phyloP scores from a whole-genome alignment of 1,140 invertebrate genomes.

The Drosophila arawakana region DNA sequence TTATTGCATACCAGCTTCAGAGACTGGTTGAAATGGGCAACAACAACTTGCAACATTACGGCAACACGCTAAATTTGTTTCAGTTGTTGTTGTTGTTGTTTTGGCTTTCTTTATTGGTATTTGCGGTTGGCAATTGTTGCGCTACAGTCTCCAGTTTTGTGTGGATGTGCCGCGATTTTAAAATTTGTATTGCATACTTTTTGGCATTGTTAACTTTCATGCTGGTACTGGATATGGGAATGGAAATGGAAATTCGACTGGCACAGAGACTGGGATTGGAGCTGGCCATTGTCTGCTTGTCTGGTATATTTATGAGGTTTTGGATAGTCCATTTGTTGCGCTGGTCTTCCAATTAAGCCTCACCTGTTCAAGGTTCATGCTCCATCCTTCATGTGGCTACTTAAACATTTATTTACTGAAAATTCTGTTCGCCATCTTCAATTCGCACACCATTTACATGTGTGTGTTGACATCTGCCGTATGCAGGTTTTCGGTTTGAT shows the following conservation, averaged over 20 bases:
- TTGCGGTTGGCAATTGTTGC: conserved; percentile 69
- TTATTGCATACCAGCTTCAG: conserved; percentile 70
- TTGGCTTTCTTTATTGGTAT: conserved; percentile 56
- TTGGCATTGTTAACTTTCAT: conserved; percentile 49
- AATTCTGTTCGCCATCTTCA: not conserved
- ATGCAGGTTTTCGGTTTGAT: conserved; percentile 30
- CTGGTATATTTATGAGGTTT: conserved; percentile 49
- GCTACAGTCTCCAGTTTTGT: conserved; percentile 28
- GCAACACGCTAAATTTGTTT: conserved; percentile 48
- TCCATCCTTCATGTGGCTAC: conserved; percentile 24
- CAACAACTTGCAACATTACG: conserved; percentile 52
- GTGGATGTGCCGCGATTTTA: conserved; percentile 32
- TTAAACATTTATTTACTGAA: conserved; percentile 43
- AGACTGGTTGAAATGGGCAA: conserved; percentile 46
- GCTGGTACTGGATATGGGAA: not conserved
- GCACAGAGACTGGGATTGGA: conserved; percentile 5
- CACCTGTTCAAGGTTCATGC: conserved; percentile 43
- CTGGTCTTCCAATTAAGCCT: conserved; percentile 25
- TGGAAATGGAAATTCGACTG: not conserved
- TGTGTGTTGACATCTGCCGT: conserved; percentile 26
- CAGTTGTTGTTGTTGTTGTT: conserved; percentile 2
- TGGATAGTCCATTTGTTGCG: conserved; percentile 18
- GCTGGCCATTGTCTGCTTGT: conserved; percentile 8
- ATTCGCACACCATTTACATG: not conserved
- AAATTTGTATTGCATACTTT: conserved; percentile 50